These are phyloP conservation scores for Tetragonula carbonaria DNA, from an alignment of 2,888 invertebrate genomes.

Conservation along the genomic window DNA sequence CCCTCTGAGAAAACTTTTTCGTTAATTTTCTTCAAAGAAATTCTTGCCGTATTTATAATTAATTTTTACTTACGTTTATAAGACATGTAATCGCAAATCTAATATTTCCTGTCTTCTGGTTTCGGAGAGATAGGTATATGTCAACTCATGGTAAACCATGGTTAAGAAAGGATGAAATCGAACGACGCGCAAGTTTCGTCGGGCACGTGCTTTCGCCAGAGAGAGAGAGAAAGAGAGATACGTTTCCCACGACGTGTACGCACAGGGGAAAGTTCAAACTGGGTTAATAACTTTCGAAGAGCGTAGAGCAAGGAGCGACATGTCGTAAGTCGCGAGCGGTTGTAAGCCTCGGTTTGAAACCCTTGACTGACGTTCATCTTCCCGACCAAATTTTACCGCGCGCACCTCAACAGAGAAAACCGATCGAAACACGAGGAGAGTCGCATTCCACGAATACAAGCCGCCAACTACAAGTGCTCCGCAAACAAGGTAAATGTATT, in stretches of 20 bases:
- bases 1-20: too few relatives aligned
- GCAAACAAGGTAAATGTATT: conserved; percentile 83
- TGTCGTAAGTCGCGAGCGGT: conserved; percentile 31
- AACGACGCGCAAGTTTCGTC: too few relatives aligned
- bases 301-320: conserved; percentile 19
- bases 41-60: too few relatives aligned
- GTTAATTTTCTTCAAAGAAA: too few relatives aligned
- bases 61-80: too few relatives aligned
- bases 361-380: conserved; percentile 47
- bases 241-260: background rate
- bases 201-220: background rate
- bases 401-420: conserved; percentile 57
- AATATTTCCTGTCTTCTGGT: too few relatives aligned
- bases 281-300: conserved; percentile 48
- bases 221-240: background rate
- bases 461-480: conserved; percentile 80
- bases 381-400: conserved; percentile 61
- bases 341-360: conserved; percentile 1
- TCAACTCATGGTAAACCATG: too few relatives aligned
- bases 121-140: too few relatives aligned
- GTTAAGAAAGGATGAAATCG: conserved; percentile 1
- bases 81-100: too few relatives aligned
- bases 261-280: background rate
- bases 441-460: conserved; percentile 78
- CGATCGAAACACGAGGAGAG: conserved; percentile 76